Conservation (phyloP, 1,140 invertebrate species). For the Bombus waltoni region DNA sequence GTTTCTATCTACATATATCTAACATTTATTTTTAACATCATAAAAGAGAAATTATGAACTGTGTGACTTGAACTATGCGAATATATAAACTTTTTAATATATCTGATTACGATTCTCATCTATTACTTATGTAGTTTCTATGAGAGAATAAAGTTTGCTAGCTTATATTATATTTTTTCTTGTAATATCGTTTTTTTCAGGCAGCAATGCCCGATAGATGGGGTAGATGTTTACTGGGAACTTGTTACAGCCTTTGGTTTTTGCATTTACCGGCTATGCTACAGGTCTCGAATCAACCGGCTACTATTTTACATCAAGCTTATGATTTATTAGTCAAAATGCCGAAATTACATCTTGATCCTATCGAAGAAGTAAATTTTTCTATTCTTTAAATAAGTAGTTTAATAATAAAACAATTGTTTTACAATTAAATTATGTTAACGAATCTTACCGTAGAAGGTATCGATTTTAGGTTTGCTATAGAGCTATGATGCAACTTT, state of each 20-base stretch:
- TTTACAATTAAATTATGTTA: slow-evolving; percentile 12
- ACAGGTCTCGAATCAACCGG: slow-evolving; percentile 84
- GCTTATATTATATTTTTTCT: background rate
- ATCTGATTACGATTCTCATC: too few species aligned
- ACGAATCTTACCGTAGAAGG: slow-evolving; percentile 16
- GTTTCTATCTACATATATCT: too few species aligned
- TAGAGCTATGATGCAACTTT: slow-evolving; percentile 98
- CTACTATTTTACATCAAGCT: slow-evolving; percentile 91
- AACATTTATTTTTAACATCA: too few species aligned
- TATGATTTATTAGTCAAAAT: slow-evolving; percentile 94
- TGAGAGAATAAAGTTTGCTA: too few species aligned
- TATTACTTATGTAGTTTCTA: too few species aligned
- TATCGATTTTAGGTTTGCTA: slow-evolving; percentile 91
- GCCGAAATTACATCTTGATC: slow-evolving; percentile 88
- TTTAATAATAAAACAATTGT: too few species aligned
- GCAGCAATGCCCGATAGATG: slow-evolving; percentile 89
- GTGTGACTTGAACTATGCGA: too few species aligned
- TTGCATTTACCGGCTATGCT: slow-evolving; percentile 89
- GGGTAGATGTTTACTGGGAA: slow-evolving; percentile 94
- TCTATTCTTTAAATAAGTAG: too few species aligned
- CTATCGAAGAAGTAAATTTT: slow-evolving; percentile 92
- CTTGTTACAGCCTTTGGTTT: slow-evolving; percentile 98
- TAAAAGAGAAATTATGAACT: too few species aligned
- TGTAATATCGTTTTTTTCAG: slow-evolving; percentile 61
- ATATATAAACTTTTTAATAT: too few species aligned